These are phyloP conservation scores for Tachycineta bicolor DNA, from an alignment of 2,113 vertebrate species.

Conservation along the genomic window DNA sequence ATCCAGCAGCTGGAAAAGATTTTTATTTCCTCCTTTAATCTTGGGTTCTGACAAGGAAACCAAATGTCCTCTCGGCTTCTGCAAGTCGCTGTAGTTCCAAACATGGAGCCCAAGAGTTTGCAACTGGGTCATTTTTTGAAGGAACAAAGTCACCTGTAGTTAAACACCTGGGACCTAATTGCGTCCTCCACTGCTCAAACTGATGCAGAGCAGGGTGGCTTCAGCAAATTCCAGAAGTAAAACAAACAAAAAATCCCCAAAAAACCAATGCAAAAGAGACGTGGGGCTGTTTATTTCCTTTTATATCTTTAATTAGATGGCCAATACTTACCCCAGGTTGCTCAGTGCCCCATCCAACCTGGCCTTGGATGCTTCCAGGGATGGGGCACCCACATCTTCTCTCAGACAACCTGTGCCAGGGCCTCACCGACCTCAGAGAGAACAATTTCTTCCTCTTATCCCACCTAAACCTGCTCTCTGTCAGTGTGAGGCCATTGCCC, in stretches of 20 bases:
- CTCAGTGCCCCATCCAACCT: neutral
- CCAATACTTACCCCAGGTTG: neutral
- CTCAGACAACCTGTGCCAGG: neutral
- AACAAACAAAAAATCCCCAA: neutral
- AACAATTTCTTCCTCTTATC: fast-evolving
- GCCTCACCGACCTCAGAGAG: neutral
- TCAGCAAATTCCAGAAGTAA: neutral
- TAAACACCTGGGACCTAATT: neutral
- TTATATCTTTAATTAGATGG: neutral
- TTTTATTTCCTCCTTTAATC: neutral
- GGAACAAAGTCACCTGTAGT: neutral
- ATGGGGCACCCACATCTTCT: neutral
- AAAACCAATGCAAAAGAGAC: neutral
- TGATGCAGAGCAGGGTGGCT: neutral
- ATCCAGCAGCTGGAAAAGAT: neutral
- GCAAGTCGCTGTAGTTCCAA: neutral
- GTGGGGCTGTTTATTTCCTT: neutral
- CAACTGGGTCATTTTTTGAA: neutral
- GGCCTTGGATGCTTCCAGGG: fast-evolving
- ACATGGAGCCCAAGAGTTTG: neutral
- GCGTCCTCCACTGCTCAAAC: neutral
- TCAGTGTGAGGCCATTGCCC: neutral
- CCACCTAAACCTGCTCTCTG: fast-evolving
- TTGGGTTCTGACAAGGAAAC: neutral
- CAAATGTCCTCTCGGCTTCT: neutral